Base-by-base conservation (phyloP, 2,113 vertebrate genomes). In the Cyanistes caeruleus region DNA sequence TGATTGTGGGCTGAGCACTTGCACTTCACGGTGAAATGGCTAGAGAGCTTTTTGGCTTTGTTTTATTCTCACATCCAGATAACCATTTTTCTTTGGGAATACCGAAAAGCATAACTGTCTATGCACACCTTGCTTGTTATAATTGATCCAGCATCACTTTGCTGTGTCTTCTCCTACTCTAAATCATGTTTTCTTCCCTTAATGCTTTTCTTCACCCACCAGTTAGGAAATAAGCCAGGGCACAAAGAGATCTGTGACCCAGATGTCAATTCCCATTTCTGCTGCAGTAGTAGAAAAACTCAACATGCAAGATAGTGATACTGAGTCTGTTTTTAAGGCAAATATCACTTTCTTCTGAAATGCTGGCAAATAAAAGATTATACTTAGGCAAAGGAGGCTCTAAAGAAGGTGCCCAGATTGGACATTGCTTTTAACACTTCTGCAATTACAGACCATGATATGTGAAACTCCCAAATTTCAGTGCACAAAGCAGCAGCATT, bases 1-100 rank as follows among this genome's bases (percentile, higher is more conserved):
- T 19, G 46, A 28, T 20, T 55, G 39, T 0, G 0, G 33, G 15
- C 16, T 64, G 46, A 68, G 53, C 5, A 31, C 28, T 82, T 63
- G 37, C 49, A 46, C 46, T 0, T 2, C 3, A 1, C 2, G 0
- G 41, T 21, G 53, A 80, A 86, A 85, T 0, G 4, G 19, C 23
- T 60, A 19, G 35, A 76, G 53, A 77, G 39, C 9, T 52, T 60
- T 65, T 60, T 31, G 41, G 12, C 25, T 81, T 51, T 49, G 31
- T 37, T 87, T 81, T 46, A 43, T 24, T 85, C 31, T 17, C 43
- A 51, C 10, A 53, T 22, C n/a, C 52, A 75, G 35, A 59, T 17
- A 75, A 60, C 5, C 1, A 37, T 10, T 87, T 91, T 59, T 35
- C 20, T 56, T 60, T 33, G 20, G 48, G 41, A 89, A 60, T 0